These are phyloP conservation scores for Elanoides forficatus DNA, from an alignment of 2,113 vertebrate species.

Conservation along the genomic window DNA sequence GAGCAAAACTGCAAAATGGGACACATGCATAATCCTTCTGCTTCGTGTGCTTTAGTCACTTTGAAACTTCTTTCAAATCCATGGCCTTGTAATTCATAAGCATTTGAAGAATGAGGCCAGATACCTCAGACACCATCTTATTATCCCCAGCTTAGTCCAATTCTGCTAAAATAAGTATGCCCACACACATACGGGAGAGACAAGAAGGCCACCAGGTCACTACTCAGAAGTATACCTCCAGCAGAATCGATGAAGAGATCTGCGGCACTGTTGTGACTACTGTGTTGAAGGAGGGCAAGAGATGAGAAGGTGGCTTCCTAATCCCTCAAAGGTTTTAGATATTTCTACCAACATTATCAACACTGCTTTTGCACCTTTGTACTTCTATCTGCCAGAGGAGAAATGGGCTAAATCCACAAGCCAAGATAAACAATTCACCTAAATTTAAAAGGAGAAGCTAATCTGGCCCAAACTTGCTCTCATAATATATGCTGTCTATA, in stretches of 20 bases:
- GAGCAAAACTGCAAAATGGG: not conserved
- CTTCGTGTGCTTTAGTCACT: not conserved
- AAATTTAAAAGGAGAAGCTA: not conserved
- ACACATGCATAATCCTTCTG: not conserved
- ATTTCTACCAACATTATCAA: not conserved
- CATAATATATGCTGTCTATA: not conserved
- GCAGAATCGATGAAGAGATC: not conserved
- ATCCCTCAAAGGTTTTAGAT: not conserved
- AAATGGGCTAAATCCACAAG: not conserved
- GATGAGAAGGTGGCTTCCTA: not conserved
- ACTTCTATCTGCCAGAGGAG: not conserved
- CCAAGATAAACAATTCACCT: not conserved
- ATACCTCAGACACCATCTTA: not conserved
- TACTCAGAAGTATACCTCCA: not conserved
- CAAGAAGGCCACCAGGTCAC: not conserved
- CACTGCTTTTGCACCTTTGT: not conserved
- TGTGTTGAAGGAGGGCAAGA: not conserved
- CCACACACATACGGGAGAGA: rapidly evolving
- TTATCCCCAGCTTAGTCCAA: not conserved
- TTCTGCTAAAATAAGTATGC: not conserved
- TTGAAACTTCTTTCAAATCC: not conserved
- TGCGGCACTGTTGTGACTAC: not conserved
- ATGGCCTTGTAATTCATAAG: not conserved
- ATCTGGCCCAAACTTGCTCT: not conserved
- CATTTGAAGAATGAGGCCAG: not conserved